Evolutionary conservation across 2,113 vertebrate species (phyloP).

Genomic region (Panurus biarmicus): DNA sequence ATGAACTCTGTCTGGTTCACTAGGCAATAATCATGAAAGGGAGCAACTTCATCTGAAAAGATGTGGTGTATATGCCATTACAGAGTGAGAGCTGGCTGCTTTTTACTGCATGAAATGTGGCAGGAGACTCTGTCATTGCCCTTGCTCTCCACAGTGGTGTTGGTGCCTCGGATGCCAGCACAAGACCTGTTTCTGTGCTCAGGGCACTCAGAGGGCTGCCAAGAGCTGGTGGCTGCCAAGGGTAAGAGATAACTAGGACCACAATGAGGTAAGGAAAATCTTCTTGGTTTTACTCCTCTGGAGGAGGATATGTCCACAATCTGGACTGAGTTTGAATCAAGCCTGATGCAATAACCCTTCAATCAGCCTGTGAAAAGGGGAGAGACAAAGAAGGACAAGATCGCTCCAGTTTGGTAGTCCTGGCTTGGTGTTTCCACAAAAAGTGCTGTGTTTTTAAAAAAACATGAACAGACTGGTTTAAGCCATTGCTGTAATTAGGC

Average conservation of each 20-base stretch:
- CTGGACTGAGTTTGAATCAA: conserved; percentile 2
- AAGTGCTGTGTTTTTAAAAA: not conserved
- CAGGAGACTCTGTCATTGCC: not conserved
- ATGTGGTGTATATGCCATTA: not conserved
- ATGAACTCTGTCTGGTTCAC: not conserved
- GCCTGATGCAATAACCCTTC: conserved; percentile 13
- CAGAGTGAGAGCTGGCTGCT: not conserved
- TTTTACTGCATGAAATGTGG: not conserved
- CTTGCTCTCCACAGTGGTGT: not conserved
- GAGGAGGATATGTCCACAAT: not conserved
- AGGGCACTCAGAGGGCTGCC: not conserved
- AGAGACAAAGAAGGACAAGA: not conserved
- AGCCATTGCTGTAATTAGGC: not conserved
- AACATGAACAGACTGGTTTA: not conserved
- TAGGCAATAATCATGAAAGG: not conserved
- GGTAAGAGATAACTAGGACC: not conserved
- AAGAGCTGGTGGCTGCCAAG: not conserved
- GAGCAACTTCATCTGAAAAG: not conserved
- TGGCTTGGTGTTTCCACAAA: not conserved
- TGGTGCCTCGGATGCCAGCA: not conserved
- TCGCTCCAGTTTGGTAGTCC: not conserved
- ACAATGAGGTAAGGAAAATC: conserved; percentile 18
- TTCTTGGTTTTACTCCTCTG: conserved; percentile 5
- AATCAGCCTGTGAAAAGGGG: not conserved
- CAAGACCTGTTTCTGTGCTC: not conserved